A percentile compares a stretch with the other conserved stretches of the same genome.
These are phyloP conservation scores for Dynastes tityus DNA, from an alignment of 2,888 invertebrate species.

Conservation along the genomic window DNA sequence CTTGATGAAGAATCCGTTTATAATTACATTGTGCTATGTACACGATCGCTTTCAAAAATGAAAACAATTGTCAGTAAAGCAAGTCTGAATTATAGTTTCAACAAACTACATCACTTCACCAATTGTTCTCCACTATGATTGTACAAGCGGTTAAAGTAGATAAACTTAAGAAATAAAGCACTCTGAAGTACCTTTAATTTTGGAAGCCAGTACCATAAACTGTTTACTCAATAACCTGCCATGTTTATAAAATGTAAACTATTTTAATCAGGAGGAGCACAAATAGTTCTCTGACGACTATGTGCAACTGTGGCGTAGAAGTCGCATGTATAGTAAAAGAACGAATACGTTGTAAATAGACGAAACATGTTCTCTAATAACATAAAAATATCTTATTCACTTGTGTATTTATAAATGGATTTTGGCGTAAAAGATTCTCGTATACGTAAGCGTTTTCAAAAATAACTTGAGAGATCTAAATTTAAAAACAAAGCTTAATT, in stretches of 20 bases:
- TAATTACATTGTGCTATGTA: too few species aligned
- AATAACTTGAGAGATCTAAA: slow-evolving; percentile 2
- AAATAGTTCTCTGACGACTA: background rate
- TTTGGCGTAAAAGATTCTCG: slow-evolving; percentile 18
- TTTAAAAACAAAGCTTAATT: slow-evolving; percentile 1
- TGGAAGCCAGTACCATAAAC: too few species aligned
- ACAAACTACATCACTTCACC: too few species aligned
- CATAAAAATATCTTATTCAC: background rate
- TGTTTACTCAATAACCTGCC: background rate
- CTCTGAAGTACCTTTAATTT: too few species aligned
- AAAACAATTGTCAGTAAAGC: too few species aligned
- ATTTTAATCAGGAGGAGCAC: background rate
- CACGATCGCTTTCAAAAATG: too few species aligned
- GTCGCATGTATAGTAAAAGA: background rate
- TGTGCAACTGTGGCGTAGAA: background rate
- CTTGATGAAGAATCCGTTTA: too few species aligned
- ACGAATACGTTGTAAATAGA: background rate
- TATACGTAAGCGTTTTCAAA: background rate
- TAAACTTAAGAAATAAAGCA: too few species aligned
- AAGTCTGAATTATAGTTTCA: too few species aligned
- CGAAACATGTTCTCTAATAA: background rate
- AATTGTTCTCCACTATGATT: too few species aligned
- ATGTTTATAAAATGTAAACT: background rate
- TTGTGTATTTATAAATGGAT: slow-evolving; percentile 13
- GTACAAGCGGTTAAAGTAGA: too few species aligned